Conservation (phyloP, 1,140 invertebrate genomes). For the Solenopsis fugax region DNA sequence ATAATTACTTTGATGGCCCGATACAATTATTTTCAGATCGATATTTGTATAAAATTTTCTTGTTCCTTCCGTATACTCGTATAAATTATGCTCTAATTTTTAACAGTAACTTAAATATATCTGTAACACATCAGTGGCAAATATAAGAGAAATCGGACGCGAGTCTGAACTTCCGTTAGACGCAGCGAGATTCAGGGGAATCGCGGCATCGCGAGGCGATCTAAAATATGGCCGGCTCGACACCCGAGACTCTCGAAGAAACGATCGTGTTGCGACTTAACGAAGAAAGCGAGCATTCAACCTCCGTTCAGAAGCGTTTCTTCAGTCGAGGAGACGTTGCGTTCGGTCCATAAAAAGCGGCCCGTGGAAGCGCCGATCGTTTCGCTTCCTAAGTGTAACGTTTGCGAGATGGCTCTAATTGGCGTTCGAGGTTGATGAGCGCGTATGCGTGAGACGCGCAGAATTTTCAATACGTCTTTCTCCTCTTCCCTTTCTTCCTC, state of each 20-base stretch:
- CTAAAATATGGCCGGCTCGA: constrained; percentile 70
- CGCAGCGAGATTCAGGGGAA: constrained; percentile 53
- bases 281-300: constrained; percentile 77
- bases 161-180: constrained; percentile 31
- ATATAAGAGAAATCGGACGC: constrained; percentile 14
- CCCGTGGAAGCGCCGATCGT: constrained; percentile 75
- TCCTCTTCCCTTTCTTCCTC: background rate
- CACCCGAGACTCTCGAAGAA: constrained; percentile 68
- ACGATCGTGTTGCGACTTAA: constrained; percentile 74
- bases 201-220: constrained; percentile 63
- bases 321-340: constrained; percentile 71
- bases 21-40: too few relatives aligned
- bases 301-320: constrained; percentile 71
- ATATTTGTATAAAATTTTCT: too few relatives aligned
- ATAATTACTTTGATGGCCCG: too few relatives aligned
- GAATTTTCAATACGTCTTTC: constrained; percentile 56
- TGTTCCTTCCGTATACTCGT: background rate
- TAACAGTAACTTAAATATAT: background rate
- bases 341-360: constrained; percentile 71
- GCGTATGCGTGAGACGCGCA: constrained; percentile 57
- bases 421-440: constrained; percentile 75
- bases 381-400: constrained; percentile 76
- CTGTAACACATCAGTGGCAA: background rate
- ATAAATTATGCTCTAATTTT: background rate
- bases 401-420: constrained; percentile 75